phyloP scores from a whole-genome alignment of 2,797 vertebrate genomes.

The Pempheris klunzingeri region DNA sequence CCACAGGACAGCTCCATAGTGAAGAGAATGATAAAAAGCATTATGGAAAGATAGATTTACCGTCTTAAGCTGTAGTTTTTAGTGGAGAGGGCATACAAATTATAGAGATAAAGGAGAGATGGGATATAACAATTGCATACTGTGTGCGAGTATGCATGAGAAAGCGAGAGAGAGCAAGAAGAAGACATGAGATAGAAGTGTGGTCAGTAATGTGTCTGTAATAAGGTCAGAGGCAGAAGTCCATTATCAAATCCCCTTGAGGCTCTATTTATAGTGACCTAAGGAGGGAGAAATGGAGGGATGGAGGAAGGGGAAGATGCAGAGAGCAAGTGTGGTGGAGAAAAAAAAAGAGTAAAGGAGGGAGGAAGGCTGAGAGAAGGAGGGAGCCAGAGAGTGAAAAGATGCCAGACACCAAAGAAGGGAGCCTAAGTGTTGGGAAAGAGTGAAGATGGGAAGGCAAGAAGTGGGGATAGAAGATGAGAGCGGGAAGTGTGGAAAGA shows the following conservation, averaged over 20 bases:
- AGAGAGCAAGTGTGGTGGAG: slow-evolving; percentile 36
- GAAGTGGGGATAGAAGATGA: slow-evolving; percentile 59
- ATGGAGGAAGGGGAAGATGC: slow-evolving; percentile 22
- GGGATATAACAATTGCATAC: slow-evolving; percentile 11
- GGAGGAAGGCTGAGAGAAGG: slow-evolving; percentile 9
- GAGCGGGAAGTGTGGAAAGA: slow-evolving; percentile 47
- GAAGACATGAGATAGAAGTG: slow-evolving; percentile 35
- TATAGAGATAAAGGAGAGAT: slow-evolving; percentile 18
- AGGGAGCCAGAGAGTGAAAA: neutral
- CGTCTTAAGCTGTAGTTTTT: slow-evolving; percentile 14
- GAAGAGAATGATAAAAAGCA: neutral
- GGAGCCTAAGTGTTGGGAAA: slow-evolving; percentile 45
- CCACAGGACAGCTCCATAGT: neutral
- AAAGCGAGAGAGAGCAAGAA: slow-evolving; percentile 4
- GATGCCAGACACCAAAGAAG: slow-evolving; percentile 50
- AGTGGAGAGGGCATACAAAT: neutral
- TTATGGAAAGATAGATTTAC: neutral
- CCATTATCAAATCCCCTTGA: slow-evolving; percentile 74
- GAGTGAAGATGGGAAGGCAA: slow-evolving; percentile 41
- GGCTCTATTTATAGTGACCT: slow-evolving; percentile 76
- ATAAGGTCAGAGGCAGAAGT: slow-evolving; percentile 79
- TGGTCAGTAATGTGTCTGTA: slow-evolving; percentile 77
- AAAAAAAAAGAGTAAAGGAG: slow-evolving; percentile 29
- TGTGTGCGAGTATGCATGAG: slow-evolving; percentile 20
- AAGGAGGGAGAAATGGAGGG: slow-evolving; percentile 21